phyloP scores from a whole-genome alignment of 2,797 vertebrate species.

The Eospalax fontanierii region DNA sequence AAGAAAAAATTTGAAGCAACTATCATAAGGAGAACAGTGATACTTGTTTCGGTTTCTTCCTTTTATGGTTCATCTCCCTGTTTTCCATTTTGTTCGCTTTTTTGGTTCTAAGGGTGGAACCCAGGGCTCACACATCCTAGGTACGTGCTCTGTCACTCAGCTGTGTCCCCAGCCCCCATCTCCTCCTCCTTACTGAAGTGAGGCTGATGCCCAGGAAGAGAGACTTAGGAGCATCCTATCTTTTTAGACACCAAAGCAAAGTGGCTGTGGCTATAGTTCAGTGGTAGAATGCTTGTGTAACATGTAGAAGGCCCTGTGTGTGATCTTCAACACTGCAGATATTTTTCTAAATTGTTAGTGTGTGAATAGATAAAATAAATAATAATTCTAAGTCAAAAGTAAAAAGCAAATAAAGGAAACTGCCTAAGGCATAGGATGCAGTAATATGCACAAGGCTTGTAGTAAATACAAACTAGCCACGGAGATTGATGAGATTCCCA shows the following conservation, averaged over 20 bases:
- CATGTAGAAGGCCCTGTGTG: too few species aligned
- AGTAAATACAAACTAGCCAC: neutral
- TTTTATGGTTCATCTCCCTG: neutral
- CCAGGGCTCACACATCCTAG: neutral
- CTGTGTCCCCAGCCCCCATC: neutral
- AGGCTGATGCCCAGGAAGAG: neutral
- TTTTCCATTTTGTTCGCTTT: neutral
- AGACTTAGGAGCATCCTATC: neutral
- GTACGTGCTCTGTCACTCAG: neutral
- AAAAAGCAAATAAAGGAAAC: neutral
- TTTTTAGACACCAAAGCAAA: constrained; percentile 5
- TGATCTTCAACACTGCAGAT: too few species aligned
- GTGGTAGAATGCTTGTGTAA: too few species aligned
- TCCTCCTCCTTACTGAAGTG: neutral
- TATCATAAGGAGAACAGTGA: neutral
- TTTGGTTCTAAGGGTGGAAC: neutral
- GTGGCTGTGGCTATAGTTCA: neutral
- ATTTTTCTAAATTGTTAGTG: neutral
- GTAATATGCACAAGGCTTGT: neutral
- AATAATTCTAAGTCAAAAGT: neutral
- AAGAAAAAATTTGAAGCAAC: neutral
- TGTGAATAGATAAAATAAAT: neutral
- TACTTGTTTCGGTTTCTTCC: neutral
- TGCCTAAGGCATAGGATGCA: neutral
- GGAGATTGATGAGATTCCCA: neutral